Conservation (phyloP, 2,888 invertebrate genomes). For the Blera fallax region DNA sequence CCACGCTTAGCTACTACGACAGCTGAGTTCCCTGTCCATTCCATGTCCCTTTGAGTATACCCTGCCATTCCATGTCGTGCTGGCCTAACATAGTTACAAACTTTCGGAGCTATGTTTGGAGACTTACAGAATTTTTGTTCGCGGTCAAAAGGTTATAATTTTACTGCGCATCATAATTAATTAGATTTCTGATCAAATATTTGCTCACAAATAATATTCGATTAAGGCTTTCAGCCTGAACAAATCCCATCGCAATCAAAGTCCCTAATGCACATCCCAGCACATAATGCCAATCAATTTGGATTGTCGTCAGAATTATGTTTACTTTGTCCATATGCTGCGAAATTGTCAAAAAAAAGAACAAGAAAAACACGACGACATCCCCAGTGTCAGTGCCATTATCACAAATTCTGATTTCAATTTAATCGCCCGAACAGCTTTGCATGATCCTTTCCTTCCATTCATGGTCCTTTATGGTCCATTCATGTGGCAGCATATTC, state of each 20-base stretch:
- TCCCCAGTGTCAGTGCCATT: conserved; percentile 25
- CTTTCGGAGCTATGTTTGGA: no score
- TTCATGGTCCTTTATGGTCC: background rate
- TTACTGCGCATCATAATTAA: background rate
- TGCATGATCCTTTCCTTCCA: conserved; percentile 45
- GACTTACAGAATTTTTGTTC: no score
- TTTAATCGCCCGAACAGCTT: conserved; percentile 77
- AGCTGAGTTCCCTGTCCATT: no score
- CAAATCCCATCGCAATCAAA: background rate
- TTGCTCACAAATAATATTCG: conserved; percentile 6
- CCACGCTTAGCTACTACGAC: no score
- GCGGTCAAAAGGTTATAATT: no score
- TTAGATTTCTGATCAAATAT: background rate
- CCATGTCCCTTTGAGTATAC: no score
- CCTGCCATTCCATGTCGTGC: no score
- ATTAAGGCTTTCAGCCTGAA: background rate
- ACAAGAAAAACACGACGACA: background rate
- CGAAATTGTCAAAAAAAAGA: conserved; percentile 19
- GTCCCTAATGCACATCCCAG: background rate
- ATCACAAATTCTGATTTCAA: conserved; percentile 77
- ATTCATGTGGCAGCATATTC: conserved; percentile 65
- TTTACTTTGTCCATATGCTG: conserved; percentile 58
- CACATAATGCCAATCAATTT: conserved; percentile 39
- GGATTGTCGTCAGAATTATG: conserved; percentile 38
- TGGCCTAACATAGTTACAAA: no score